Base-by-base conservation (phyloP, 2,888 invertebrate species). In the Amitus sp. region DNA sequence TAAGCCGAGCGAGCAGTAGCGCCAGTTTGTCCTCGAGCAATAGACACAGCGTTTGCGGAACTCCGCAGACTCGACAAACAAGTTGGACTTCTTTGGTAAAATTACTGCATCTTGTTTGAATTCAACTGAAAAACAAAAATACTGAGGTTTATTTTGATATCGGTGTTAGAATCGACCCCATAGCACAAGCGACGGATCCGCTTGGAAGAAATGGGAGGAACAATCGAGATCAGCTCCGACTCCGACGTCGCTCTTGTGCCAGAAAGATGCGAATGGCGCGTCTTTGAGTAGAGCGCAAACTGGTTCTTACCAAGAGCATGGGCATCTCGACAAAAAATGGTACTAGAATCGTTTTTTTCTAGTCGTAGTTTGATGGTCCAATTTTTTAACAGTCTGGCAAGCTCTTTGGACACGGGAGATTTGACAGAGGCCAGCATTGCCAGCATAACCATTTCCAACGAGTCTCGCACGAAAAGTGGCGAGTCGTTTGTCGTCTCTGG, bases 1-100 rank as follows among this genome's bases (percentile, higher is more conserved):
- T 93, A 40, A 93, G 93, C 79, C 86, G 94, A 66, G 91, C 93
- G 45, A 92, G 92, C 67, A 93, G 93, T 79, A 90, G 88, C 66
- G 89, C 92, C 47, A 93, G 92, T 78, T 85, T 90, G 58, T 87
- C 87, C 30, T 78, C 78, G 9, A 78, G 71, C 47, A 78, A 79
- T 47, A 73, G 80, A 34, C 79, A 78, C 52, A 82, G 82, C 50
- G 71, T 74, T 61, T 79, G 80, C 46, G 81, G 81, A 43, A 80
- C 81, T 15, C 78, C 80, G 1, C 77, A 82, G 43, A 78, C 88
- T 39, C 88, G 89, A 68, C 89, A 90, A 73, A 88, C 91, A 68
- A 92, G 92, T 77, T 88, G 91, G 70, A 89, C 85, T 62, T 88
- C 87, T 71, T 76, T 86, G 78, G 86, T 86, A 80, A 78, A 15